Base-by-base conservation (phyloP, 1,140 invertebrate species). In the Hypsibius dujardini region DNA sequence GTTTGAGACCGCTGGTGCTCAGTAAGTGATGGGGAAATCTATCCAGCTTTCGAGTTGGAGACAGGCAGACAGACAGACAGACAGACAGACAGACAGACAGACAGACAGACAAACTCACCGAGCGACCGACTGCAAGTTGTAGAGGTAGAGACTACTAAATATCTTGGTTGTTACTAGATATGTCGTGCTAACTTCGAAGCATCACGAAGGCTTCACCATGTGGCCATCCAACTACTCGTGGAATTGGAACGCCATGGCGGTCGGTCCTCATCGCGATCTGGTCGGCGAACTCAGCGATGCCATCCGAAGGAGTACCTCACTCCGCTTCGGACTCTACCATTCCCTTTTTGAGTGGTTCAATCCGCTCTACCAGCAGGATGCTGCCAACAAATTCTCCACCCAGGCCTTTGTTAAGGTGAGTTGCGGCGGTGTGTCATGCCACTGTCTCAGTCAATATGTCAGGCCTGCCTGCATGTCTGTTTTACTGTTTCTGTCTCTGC, bases 1-100 rank as follows among this genome's bases (percentile, higher is more conserved):
- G 14, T 88, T 92, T 75, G 75, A 83, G 71, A 83, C 84, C 74
- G 84, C 89, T 70, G 89, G 89, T 71, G 90, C 90, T 60, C 89
- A 86, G 84, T 90, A 80, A 80, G 76, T 78, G n/a, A n/a, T n/a
- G n/a, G n/a, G n/a, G n/a, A n/a, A n/a, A n/a, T n/a, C n/a, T n/a
- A n/a, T n/a, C n/a, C n/a, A n/a, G n/a, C n/a, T n/a, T n/a, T n/a
- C n/a, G n/a, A n/a, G n/a, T n/a, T n/a, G n/a, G n/a, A n/a, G n/a
- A n/a, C n/a, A n/a, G n/a, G n/a, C n/a, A n/a, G n/a, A n/a, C n/a
- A n/a, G n/a, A n/a, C n/a, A n/a, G n/a, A n/a, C n/a, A n/a, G n/a
- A n/a, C n/a, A n/a, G n/a, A n/a, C n/a, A n/a, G n/a, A n/a, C n/a
- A n/a, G n/a, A n/a, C n/a, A n/a, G n/a, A n/a, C n/a, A n/a, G n/a